Evolutionary conservation across 35 echinoderm and acorn worm species (phyloP), one percentile per base, ranked within the genome.

Genomic region (Apostichopus japonicus): DNA sequence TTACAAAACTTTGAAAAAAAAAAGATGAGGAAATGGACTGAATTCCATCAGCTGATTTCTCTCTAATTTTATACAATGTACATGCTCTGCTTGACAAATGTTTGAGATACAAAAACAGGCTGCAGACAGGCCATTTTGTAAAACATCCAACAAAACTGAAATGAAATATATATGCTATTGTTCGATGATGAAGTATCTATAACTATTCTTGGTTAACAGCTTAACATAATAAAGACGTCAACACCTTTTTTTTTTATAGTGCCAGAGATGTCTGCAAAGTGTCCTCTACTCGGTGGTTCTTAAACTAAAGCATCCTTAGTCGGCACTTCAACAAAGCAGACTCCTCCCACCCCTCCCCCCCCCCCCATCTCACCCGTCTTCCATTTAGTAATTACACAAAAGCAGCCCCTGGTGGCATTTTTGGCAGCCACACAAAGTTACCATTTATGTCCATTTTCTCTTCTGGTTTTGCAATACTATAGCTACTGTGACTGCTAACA

Each of bases 401-500:
- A 13, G 81, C 51, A 7, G 81, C 54, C 17, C 81, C 81, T 13
- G 81, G 14, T 58, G 81, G 81, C 81, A 84, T 8, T 58, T 84
- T 59, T 55, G 81, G 81, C 16, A 84, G 57, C 71, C 54, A 84
- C 13, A 16, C 57, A 57, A 84, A 17, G 54, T 84, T 84, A 16
- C 81, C 81, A 84, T 84, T 84, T 56, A 84, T 57, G 57, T 84
- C 81, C 27, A 23, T 55, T 58, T 84, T 84, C 51, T 77, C 44
- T 76, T 75, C 70, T 59, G 51, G 65, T 55, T 55, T 51, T 24
- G 73, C 22, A 24, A 86, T 24, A 56, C 10, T 56, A 56, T 16
- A 27, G 87, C 27, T 33, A 33, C 27, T 33, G 27, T 33, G 27
- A 33, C 27, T 33, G 27, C 27, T 33, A 33, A 33, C 2, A 33